Percentiles rank a stretch among this genome's conserved stretches.
phyloP scores from a whole-genome alignment of 2,797 vertebrate genomes.

The Manis crassicaudata region DNA sequence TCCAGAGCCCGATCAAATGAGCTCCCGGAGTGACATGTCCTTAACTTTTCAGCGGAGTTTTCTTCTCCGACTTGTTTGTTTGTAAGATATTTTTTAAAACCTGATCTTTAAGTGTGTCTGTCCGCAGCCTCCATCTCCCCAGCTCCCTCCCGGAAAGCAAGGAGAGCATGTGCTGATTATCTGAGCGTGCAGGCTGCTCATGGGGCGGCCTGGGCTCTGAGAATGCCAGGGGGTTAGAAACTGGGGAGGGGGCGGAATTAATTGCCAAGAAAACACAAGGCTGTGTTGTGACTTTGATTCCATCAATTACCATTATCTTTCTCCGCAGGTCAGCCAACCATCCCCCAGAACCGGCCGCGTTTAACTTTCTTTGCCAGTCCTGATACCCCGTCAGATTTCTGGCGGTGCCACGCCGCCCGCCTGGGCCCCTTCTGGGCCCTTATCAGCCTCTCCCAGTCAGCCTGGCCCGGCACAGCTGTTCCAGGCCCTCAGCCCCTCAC shows the following conservation, averaged over 20 bases:
- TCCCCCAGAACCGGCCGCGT: constrained; percentile 83
- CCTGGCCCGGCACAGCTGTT: constrained; percentile 91
- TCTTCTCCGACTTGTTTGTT: constrained; percentile 65
- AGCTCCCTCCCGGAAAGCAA: constrained; percentile 77
- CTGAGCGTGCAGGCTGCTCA: constrained; percentile 84
- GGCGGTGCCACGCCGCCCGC: constrained; percentile 83
- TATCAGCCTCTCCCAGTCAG: constrained; percentile 96
- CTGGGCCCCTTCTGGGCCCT: constrained; percentile 90
- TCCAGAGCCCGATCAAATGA: constrained; percentile 69
- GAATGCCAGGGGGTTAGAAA: constrained; percentile 85
- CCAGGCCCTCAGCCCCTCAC: constrained; percentile 85
- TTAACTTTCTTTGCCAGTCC: constrained; percentile 86
- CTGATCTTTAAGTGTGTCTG: constrained; percentile 74
- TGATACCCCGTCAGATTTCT: constrained; percentile 87
- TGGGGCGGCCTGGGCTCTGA: constrained; percentile 85
- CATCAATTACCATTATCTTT: constrained; percentile 92
- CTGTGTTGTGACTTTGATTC: constrained; percentile 88
- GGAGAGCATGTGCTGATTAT: constrained; percentile 87
- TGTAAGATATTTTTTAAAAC: not conserved
- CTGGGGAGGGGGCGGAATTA: constrained; percentile 87
- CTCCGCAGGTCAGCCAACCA: constrained; percentile 84
- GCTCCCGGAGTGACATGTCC: not conserved
- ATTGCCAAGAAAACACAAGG: constrained; percentile 86
- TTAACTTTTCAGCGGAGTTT: constrained; percentile 79
- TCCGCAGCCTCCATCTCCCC: constrained; percentile 68